Evolutionary conservation across 2,797 vertebrate species (phyloP).

Genomic region (Meda fulgida): DNA sequence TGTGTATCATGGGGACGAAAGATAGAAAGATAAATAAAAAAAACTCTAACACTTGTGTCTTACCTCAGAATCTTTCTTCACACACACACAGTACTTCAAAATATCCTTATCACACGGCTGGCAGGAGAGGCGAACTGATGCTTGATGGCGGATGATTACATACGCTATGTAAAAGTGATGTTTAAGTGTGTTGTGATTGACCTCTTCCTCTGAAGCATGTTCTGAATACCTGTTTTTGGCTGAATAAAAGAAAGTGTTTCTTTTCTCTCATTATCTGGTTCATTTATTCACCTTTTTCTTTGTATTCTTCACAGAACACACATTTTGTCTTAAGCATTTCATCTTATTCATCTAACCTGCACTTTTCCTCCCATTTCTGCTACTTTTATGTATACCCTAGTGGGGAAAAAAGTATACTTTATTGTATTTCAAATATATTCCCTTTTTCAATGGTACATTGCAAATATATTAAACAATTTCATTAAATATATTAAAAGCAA

Average conservation of each 20-base stretch:
- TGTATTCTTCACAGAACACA: background rate
- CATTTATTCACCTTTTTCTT: background rate
- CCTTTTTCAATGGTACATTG: too few species aligned
- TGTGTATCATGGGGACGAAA: slow-evolving; percentile 28
- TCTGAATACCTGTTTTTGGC: background rate
- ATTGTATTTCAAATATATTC: too few species aligned
- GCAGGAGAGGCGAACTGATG: slow-evolving; percentile 19
- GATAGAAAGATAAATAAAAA: slow-evolving; percentile 9
- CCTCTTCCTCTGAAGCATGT: slow-evolving; percentile 18
- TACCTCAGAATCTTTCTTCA: background rate
- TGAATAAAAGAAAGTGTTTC: background rate
- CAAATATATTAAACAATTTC: too few species aligned
- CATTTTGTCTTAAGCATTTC: background rate
- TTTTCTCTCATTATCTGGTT: background rate
- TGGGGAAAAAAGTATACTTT: too few species aligned
- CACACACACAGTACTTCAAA: slow-evolving; percentile 19
- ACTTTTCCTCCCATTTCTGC: background rate
- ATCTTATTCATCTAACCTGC: background rate
- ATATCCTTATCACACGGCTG: slow-evolving; percentile 9
- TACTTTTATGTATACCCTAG: background rate
- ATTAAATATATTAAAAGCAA: too few species aligned
- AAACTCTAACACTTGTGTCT: slow-evolving; percentile 12
- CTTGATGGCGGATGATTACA: slow-evolving; percentile 41
- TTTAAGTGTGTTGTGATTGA: slow-evolving; percentile 44
- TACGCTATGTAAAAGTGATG: background rate